These are phyloP conservation scores for Spea bombifrons DNA, from an alignment of 2,113 vertebrate genomes.

Conservation along the genomic window DNA sequence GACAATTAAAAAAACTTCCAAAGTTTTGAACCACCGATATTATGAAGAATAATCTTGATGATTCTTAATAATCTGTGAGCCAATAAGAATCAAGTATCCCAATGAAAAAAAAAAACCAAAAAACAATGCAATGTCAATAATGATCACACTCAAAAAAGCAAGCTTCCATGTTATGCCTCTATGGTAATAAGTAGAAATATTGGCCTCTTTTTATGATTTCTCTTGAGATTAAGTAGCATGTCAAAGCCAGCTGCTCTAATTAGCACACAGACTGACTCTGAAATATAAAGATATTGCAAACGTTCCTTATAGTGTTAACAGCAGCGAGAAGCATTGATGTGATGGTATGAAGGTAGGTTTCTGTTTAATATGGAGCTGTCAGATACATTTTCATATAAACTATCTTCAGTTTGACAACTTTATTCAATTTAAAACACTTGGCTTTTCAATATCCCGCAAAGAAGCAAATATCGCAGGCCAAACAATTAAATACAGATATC, in stretches of 20 bases:
- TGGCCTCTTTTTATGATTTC: constrained; percentile 54
- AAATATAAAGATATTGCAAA: constrained; percentile 36
- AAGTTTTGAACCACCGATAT: no score
- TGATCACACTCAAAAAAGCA: constrained; percentile 47
- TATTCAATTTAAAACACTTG: constrained; percentile 14
- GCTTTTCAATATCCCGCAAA: neutral
- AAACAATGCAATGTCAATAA: neutral
- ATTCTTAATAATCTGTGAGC: no score
- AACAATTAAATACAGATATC: neutral
- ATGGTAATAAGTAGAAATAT: constrained; percentile 46
- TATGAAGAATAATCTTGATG: no score
- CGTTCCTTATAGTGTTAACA: constrained; percentile 44
- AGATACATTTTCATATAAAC: constrained; percentile 9
- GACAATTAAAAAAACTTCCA: no score
- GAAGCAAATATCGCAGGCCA: neutral
- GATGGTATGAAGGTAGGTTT: neutral
- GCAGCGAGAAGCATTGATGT: neutral
- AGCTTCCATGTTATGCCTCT: constrained; percentile 51
- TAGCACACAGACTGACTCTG: constrained; percentile 54
- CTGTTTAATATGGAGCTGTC: neutral
- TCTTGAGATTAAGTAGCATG: constrained; percentile 50
- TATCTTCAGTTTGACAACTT: constrained; percentile 15
- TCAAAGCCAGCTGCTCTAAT: constrained; percentile 58
- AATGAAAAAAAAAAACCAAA: no score
- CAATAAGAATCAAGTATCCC: no score